phyloP scores from a whole-genome alignment of 2,113 vertebrate genomes.

The Varanus salvator region DNA sequence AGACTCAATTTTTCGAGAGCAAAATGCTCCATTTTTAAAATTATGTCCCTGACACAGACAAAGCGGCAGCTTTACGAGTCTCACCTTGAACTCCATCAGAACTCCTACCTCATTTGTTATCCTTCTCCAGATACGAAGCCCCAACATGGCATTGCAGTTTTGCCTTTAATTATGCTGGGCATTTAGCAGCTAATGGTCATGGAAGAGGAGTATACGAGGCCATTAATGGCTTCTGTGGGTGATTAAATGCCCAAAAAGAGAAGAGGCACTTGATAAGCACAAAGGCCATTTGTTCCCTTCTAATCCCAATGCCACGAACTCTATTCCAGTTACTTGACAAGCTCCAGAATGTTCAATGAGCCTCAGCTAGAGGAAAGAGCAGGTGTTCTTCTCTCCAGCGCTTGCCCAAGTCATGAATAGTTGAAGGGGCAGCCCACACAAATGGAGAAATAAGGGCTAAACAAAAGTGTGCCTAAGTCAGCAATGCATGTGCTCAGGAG shows the following conservation, averaged over 20 bases:
- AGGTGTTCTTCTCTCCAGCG: background rate
- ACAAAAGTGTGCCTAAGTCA: background rate
- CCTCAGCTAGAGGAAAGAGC: slow-evolving; percentile 5
- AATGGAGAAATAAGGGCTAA: background rate
- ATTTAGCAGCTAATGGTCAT: slow-evolving; percentile 70
- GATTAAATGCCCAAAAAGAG: slow-evolving; percentile 67
- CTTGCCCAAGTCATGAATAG: too few relatives aligned
- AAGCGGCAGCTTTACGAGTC: slow-evolving; percentile 71
- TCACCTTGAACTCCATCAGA: slow-evolving; percentile 75
- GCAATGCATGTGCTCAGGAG: background rate
- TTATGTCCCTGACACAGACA: slow-evolving; percentile 74
- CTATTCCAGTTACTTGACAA: background rate
- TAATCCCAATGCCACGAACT: slow-evolving; percentile 17
- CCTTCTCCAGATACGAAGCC: slow-evolving; percentile 60
- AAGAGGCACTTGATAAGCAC: slow-evolving; percentile 50
- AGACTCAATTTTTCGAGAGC: slow-evolving; percentile 71
- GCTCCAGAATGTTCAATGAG: slow-evolving; percentile 37
- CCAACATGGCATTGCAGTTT: slow-evolving; percentile 41
- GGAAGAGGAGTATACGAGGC: slow-evolving; percentile 65
- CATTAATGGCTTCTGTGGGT: slow-evolving; percentile 58
- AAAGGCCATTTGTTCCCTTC: slow-evolving; percentile 53
- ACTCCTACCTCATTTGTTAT: slow-evolving; percentile 73
- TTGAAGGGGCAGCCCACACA: background rate
- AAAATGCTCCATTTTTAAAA: slow-evolving; percentile 73
- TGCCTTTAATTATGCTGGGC: slow-evolving; percentile 68